These are phyloP conservation scores for Helicoverpa armigera DNA, from an alignment of 1,140 invertebrate genomes.

Conservation along the genomic window DNA sequence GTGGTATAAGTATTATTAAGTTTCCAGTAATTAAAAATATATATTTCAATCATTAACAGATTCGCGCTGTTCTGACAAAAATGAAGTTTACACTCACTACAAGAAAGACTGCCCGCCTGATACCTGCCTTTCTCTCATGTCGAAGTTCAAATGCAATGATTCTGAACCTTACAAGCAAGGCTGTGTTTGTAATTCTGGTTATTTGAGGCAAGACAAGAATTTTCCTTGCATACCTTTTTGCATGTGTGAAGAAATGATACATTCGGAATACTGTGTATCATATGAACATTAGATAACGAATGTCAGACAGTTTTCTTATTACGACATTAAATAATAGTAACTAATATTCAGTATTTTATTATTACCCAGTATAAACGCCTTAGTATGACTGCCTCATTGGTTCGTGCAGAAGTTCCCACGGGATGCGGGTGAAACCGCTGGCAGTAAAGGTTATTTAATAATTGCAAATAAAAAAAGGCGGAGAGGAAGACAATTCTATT, in stretches of 20 bases:
- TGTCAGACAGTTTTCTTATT: background rate
- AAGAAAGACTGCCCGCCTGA: conserved; percentile 49
- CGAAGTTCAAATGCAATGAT: conserved; percentile 38
- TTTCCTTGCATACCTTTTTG: conserved; percentile 47
- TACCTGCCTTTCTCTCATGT: conserved; percentile 30
- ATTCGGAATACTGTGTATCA: conserved; percentile 26
- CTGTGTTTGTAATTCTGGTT: conserved; percentile 49
- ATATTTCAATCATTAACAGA: background rate
- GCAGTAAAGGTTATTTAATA: too few relatives aligned
- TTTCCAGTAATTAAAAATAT: too few relatives aligned
- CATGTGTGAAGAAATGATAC: conserved; percentile 43
- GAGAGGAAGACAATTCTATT: too few relatives aligned
- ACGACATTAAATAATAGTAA: too few relatives aligned
- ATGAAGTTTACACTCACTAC: conserved; percentile 43
- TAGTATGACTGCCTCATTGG: too few relatives aligned
- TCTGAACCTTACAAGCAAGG: conserved; percentile 10
- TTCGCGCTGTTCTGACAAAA: conserved; percentile 11
- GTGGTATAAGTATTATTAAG: too few relatives aligned
- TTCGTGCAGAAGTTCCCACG: too few relatives aligned
- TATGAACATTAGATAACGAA: background rate
- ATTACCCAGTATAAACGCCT: too few relatives aligned
- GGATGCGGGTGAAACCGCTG: too few relatives aligned
- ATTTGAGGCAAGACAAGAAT: conserved; percentile 1
- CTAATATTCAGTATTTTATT: too few relatives aligned
- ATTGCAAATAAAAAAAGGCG: too few relatives aligned